Evolutionary conservation across 1,140 invertebrate species (phyloP), one percentile per base, ranked within the genome.

Genomic region (Leucophenga varia): DNA sequence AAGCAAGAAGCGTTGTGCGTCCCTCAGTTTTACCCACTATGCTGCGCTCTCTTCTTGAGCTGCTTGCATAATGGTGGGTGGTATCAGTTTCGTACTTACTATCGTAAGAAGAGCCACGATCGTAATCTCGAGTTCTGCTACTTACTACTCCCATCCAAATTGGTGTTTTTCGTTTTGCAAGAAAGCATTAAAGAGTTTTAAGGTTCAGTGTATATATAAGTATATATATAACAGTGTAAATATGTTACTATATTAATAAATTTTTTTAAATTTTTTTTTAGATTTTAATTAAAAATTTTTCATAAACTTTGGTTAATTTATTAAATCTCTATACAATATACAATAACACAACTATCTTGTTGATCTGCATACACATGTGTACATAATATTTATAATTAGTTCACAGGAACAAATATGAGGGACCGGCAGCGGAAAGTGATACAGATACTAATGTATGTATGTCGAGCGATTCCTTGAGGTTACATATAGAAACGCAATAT

Each of bases 91-190:
- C n/a, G n/a, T n/a, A n/a, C n/a, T n/a, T n/a, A 45, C 59, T 67
- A 41, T 71, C 67, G 42, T 72, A 71, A 18, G 69, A 72, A 31
- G 61, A 58, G 13, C 64, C 69, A 39, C 68, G 47, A 42, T 64
- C 61, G 43, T 61, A 67, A 41, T 67, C 69, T 42, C 59, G 46
- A 20, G 59, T 42, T 43, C 60, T 50, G 43, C 52, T 52, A 22
- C 39, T 58, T 39, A 39, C 55, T 65, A 35, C 14, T 16, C 14
- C 14, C 34, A 35, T 4, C 13, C 32, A 16, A 7, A 34, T 12
- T 20, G 21, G 36, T 20, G 21, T 38, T 35, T 35, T 35, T 9
- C 14, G 5, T 16, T 35, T 16, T 3, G 8, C 28, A 30, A 10
- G n/a, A 30, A 30, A n/a, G n/a, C n/a, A n/a, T n/a, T n/a, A n/a